phyloP scores from a whole-genome alignment of 2,113 vertebrate genomes.

The Hiodon tergisus region DNA sequence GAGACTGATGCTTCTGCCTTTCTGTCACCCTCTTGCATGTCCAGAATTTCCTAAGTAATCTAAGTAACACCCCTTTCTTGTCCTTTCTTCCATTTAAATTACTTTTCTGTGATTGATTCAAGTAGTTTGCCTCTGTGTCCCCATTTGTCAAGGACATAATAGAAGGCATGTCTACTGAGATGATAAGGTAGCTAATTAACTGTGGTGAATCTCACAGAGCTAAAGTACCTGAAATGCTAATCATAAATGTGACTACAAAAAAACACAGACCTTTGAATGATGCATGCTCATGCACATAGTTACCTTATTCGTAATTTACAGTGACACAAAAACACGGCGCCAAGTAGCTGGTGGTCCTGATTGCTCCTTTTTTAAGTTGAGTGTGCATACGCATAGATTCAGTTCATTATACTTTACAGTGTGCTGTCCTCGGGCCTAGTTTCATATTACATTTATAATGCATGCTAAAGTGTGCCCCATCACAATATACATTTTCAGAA shows the following conservation, averaged over 20 bases:
- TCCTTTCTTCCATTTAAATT: background rate
- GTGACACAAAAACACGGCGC: no score
- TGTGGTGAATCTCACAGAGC: background rate
- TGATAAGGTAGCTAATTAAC: conserved; percentile 1
- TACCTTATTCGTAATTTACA: no score
- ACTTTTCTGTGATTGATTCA: background rate
- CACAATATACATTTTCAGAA: no score
- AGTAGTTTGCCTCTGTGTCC: background rate
- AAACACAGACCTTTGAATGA: background rate
- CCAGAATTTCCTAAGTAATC: no score
- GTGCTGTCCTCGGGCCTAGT: no score
- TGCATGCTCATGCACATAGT: background rate
- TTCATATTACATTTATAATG: no score
- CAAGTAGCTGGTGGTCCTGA: background rate
- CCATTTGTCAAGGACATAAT: background rate
- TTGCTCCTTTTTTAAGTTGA: background rate
- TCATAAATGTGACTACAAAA: background rate
- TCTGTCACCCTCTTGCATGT: no score
- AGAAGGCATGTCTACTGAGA: background rate
- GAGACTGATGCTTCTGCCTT: no score
- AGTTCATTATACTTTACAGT: no score
- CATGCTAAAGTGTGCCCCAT: no score
- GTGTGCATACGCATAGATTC: background rate
- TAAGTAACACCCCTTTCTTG: no score
- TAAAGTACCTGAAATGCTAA: background rate